These are phyloP conservation scores for Paedocypris micromegethes DNA, from an alignment of 2,797 vertebrate species.

Conservation along the genomic window DNA sequence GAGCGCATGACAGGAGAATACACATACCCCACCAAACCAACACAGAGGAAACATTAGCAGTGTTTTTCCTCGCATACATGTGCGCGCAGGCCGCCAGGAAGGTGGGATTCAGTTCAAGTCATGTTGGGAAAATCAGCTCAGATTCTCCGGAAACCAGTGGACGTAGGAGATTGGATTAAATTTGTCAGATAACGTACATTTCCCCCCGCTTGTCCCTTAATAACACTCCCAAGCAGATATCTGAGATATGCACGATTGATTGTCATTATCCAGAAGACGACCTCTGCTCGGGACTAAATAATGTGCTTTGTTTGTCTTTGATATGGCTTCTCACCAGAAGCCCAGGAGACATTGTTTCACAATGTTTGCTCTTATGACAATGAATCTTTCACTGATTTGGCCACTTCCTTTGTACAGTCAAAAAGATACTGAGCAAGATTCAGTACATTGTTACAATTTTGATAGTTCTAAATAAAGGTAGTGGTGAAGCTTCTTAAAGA, in stretches of 20 bases:
- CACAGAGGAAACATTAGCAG: constrained; percentile 20
- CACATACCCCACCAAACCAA: constrained; percentile 10
- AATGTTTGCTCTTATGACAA: constrained; percentile 16
- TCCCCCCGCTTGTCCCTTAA: constrained; percentile 3
- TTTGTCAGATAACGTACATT: background rate
- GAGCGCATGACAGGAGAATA: constrained; percentile 26
- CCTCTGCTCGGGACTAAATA: constrained; percentile 18
- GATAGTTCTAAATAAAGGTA: background rate
- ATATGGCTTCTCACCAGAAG: constrained; percentile 1
- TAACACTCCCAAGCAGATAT: constrained; percentile 8
- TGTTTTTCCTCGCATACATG: constrained; percentile 7
- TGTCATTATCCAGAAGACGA: constrained; percentile 19
- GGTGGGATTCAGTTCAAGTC: background rate
- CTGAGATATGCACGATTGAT: constrained; percentile 13
- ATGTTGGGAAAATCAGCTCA: background rate
- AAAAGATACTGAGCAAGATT: background rate
- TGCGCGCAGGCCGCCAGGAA: background rate
- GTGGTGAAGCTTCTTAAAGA: too few relatives aligned
- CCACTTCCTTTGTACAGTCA: constrained; percentile 10
- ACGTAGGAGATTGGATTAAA: constrained; percentile 1
- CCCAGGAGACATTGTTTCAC: constrained; percentile 18
- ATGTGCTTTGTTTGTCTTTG: constrained; percentile 13
- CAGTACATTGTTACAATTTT: constrained; percentile 1
- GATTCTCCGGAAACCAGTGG: constrained; percentile 7
- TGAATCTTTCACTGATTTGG: constrained; percentile 2